Evolutionary conservation across 1,140 invertebrate genomes (phyloP).

Genomic region (Lethocerus indicus): DNA sequence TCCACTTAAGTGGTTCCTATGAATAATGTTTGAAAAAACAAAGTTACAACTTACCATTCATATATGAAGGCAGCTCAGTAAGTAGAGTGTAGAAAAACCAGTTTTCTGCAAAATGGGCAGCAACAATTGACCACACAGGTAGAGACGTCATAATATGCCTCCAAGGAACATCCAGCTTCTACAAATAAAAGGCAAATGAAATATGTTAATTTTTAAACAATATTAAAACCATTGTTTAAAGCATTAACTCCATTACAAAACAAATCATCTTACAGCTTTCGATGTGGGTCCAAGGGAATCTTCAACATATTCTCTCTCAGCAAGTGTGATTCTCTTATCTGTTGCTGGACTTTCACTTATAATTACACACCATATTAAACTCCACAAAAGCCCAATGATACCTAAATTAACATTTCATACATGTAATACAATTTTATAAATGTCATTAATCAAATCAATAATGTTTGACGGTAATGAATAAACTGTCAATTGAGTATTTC

Average conservation of each 20-base stretch:
- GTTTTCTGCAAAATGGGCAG: conserved; percentile 85
- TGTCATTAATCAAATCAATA: no score
- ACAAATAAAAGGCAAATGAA: not conserved
- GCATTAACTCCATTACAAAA: not conserved
- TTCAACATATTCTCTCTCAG: conserved; percentile 64
- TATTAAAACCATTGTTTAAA: not conserved
- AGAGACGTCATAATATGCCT: conserved; percentile 56
- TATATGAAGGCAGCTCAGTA: conserved; percentile 77
- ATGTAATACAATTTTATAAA: not conserved
- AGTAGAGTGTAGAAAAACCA: conserved; percentile 91
- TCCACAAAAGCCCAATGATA: conserved; percentile 50
- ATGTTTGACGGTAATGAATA: no score
- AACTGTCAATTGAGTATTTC: no score
- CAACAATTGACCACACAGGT: conserved; percentile 78
- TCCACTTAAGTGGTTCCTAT: no score
- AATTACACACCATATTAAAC: conserved; percentile 44
- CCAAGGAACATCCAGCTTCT: conserved; percentile 41
- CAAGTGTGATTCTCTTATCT: conserved; percentile 52
- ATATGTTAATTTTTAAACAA: not conserved
- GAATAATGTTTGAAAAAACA: conserved; percentile 2
- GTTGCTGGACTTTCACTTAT: conserved; percentile 58
- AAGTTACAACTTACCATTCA: conserved; percentile 42
- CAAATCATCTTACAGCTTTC: conserved; percentile 4
- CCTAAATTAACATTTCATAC: conserved; percentile 44
- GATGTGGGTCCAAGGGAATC: conserved; percentile 21